phyloP scores from a whole-genome alignment of 1,140 invertebrate species.

The Fopius arisanus region DNA sequence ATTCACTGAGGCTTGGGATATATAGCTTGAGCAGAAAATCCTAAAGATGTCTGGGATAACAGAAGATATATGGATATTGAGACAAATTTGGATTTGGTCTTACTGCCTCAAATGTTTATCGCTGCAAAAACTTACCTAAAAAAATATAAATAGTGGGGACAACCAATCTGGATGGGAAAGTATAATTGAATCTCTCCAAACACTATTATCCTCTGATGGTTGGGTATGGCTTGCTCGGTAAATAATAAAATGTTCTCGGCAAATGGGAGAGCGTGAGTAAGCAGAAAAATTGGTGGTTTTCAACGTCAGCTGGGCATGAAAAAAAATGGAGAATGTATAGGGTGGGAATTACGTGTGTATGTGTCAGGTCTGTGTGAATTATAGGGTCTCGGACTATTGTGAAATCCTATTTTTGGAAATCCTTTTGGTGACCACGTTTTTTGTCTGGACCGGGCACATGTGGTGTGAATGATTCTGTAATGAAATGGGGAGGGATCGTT shows the following conservation, averaged over 20 bases:
- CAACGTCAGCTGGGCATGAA: constrained; percentile 36
- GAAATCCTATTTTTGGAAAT: neutral
- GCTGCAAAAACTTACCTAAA: no score
- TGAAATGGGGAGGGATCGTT: no score
- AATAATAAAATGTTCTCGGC: constrained; percentile 39
- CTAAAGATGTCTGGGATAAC: neutral
- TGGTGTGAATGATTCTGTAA: no score
- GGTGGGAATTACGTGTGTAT: neutral
- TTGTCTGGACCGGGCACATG: no score
- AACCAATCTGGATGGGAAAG: neutral
- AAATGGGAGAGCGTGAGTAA: constrained; percentile 38
- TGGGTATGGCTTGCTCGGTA: constrained; percentile 29
- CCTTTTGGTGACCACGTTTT: neutral
- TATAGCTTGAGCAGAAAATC: neutral
- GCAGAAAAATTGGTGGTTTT: constrained; percentile 34
- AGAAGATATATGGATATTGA: neutral
- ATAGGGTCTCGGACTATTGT: neutral
- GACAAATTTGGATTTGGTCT: neutral
- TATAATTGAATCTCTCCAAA: constrained; percentile 6
- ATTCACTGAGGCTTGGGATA: neutral
- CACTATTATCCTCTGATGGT: constrained; percentile 14
- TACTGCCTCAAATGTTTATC: no score
- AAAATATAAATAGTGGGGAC: no score
- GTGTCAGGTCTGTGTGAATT: neutral
- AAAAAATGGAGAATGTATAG: neutral